A percentile compares a stretch with the other conserved stretches of the same genome.
Evolutionary conservation across 2,888 invertebrate genomes (phyloP).

Genomic region (Maniola hyperantus): DNA sequence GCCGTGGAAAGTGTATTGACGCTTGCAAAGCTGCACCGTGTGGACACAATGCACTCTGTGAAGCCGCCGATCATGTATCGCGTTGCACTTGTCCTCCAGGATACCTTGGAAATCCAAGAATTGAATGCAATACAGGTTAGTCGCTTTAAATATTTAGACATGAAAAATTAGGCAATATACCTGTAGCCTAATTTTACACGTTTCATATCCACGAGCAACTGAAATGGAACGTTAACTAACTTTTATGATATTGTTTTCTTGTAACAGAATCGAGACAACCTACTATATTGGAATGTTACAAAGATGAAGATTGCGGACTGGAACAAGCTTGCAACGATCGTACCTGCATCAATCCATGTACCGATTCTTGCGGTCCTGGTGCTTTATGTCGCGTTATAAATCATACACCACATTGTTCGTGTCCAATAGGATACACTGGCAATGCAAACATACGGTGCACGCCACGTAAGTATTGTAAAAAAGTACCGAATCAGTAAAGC

Average conservation of each 20-base stretch:
- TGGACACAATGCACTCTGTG: conserved; percentile 92
- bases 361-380: conserved; percentile 88
- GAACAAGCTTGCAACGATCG: conserved; percentile 90
- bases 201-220: no score
- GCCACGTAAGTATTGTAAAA: conserved; percentile 86
- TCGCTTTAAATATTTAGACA: conserved; percentile 18
- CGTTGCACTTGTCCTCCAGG: conserved; percentile 90
- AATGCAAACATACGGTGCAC: conserved; percentile 87
- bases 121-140: conserved; percentile 87
- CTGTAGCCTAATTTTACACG: no score
- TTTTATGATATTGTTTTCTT: background rate
- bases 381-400: conserved; percentile 92
- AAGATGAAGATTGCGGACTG: conserved; percentile 88
- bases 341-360: conserved; percentile 90
- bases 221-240: no score
- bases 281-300: conserved; percentile 86
- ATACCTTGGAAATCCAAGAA: conserved; percentile 89
- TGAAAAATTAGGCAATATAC: background rate
- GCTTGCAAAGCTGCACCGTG: conserved; percentile 91
- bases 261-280: conserved; percentile 69
- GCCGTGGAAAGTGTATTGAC: conserved; percentile 88
- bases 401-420: conserved; percentile 90
- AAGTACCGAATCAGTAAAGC: background rate
- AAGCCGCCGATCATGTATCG: conserved; percentile 88
- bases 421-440: conserved; percentile 90